Conservation (phyloP, 1,140 invertebrate species). For the Coenobita brevimanus region DNA sequence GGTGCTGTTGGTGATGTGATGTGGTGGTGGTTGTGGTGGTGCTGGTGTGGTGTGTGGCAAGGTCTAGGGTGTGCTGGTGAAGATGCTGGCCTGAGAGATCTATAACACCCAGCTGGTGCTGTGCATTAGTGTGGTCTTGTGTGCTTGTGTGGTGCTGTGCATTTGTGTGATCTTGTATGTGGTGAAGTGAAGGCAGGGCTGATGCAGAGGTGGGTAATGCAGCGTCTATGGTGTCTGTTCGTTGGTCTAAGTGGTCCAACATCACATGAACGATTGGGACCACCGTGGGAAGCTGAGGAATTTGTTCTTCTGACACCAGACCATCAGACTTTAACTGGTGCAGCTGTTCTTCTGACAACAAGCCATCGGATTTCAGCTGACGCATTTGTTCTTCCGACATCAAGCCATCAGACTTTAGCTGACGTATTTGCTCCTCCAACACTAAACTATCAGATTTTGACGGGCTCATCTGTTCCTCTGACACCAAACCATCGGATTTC, state of each 20-base stretch:
- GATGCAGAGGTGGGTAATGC: background rate
- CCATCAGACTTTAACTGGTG: constrained; percentile 21
- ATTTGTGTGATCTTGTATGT: no score
- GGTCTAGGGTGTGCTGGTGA: constrained; percentile 34
- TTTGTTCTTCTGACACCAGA: constrained; percentile 30
- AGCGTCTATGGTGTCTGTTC: constrained; percentile 29
- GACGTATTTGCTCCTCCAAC: background rate
- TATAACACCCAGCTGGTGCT: constrained; percentile 55
- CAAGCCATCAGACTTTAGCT: background rate
- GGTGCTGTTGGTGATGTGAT: constrained; percentile 24
- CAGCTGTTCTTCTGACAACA: constrained; percentile 19
- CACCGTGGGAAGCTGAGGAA: constrained; percentile 45
- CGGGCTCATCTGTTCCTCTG: background rate
- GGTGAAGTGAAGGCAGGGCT: no score
- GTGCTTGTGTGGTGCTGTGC: no score
- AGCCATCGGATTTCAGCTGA: background rate
- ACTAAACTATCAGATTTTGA: background rate
- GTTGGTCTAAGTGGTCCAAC: constrained; percentile 45
- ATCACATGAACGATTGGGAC: constrained; percentile 56
- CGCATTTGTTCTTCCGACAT: constrained; percentile 4
- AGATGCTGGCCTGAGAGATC: constrained; percentile 55
- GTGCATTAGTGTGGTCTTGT: no score
- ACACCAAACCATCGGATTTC: background rate
- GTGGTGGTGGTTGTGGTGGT: constrained; percentile 11
- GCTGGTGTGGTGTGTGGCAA: background rate